Evolutionary conservation across 2,888 invertebrate genomes (phyloP).

Genomic region (Ommatoiulus sabulosus): DNA sequence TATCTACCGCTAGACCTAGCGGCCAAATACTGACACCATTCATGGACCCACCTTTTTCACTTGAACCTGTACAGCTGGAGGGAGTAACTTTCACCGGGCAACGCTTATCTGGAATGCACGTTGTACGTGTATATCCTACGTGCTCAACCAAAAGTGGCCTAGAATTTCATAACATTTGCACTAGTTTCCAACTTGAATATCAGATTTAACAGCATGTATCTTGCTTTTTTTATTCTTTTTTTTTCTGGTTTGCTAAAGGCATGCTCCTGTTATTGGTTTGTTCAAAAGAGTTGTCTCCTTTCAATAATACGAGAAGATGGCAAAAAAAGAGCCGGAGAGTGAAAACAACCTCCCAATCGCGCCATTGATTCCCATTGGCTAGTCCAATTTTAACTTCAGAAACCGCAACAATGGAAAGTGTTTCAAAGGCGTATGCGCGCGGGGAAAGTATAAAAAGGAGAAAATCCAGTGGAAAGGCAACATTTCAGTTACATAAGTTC

Average conservation of each 20-base stretch:
- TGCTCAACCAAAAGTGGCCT: slow-evolving; percentile 44
- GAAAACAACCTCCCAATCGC: slow-evolving; percentile 32
- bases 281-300: slow-evolving; percentile 22
- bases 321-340: slow-evolving; percentile 28
- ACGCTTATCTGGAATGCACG: slow-evolving; percentile 30
- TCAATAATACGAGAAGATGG: slow-evolving; percentile 18
- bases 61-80: slow-evolving; percentile 48
- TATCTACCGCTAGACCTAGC: not conserved
- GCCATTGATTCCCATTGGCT: slow-evolving; percentile 39
- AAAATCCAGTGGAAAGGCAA: not conserved
- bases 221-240: not conserved
- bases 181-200: slow-evolving; percentile 45
- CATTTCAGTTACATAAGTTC: not conserved
- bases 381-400: not conserved
- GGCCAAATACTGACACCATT: slow-evolving; percentile 22
- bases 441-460: slow-evolving; percentile 19
- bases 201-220: slow-evolving; percentile 41
- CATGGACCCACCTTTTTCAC: slow-evolving; percentile 42
- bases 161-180: slow-evolving; percentile 41
- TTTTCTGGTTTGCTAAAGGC: slow-evolving; percentile 29
- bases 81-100: slow-evolving; percentile 37
- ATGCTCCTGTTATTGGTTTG: slow-evolving; percentile 12
- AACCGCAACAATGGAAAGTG: not conserved
- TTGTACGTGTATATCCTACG: slow-evolving; percentile 45
- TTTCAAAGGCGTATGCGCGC: not conserved